Conservation (phyloP, 2,888 invertebrate genomes). For the Seira ritae region DNA sequence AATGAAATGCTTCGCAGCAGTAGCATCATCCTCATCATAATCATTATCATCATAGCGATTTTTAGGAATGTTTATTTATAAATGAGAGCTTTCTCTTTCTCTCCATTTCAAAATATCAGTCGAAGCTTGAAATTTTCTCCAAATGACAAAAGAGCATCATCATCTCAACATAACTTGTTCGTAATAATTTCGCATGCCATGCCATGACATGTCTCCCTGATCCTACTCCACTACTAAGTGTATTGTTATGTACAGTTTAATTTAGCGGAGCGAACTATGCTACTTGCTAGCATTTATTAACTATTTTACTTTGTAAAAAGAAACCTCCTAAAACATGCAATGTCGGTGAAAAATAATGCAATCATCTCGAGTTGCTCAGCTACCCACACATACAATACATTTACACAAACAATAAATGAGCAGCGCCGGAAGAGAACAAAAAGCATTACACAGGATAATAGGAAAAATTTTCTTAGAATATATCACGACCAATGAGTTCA, state of each 20-base stretch:
- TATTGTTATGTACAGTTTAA: conserved; percentile 39
- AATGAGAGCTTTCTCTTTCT: conserved; percentile 44
- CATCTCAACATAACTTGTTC: no score
- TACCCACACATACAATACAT: conserved; percentile 6
- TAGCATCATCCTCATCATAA: conserved; percentile 36
- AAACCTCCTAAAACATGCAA: background rate
- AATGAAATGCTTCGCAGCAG: conserved; percentile 34
- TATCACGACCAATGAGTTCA: background rate
- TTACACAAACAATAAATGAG: background rate
- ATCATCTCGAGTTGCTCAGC: background rate
- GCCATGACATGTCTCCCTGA: no score
- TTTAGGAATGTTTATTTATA: conserved; percentile 24
- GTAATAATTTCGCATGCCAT: no score
- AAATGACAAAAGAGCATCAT: conserved; percentile 34
- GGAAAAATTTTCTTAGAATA: no score
- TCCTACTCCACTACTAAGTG: background rate
- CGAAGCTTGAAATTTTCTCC: conserved; percentile 41
- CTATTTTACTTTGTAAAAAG: conserved; percentile 34
- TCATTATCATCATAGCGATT: background rate
- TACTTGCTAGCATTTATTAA: conserved; percentile 57
- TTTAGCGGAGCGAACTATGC: conserved; percentile 39
- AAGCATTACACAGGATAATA: no score
- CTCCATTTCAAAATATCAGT: conserved; percentile 31
- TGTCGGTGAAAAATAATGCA: background rate
- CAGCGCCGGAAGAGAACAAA: background rate